These are phyloP conservation scores for Xiphorhynchus erythropygius DNA, from an alignment of 2,797 vertebrate species.

Conservation along the genomic window DNA sequence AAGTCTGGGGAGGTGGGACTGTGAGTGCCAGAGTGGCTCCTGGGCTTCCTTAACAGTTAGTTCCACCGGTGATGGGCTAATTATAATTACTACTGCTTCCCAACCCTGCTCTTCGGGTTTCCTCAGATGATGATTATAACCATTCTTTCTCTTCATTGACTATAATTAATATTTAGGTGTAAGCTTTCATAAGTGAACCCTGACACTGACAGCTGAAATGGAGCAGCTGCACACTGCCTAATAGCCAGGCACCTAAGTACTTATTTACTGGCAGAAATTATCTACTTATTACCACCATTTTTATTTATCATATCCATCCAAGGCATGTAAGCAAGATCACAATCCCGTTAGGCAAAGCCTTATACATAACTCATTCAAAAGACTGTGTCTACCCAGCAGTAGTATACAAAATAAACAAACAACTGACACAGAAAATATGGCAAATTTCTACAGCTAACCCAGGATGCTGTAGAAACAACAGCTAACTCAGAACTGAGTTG, in stretches of 20 bases:
- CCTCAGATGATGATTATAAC: background rate
- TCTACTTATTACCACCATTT: background rate
- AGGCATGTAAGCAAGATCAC: background rate
- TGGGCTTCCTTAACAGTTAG: background rate
- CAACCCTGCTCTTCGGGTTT: background rate
- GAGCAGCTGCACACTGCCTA: background rate
- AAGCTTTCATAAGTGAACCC: background rate
- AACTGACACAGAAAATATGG: background rate
- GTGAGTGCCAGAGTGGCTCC: background rate
- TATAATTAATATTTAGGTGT: background rate
- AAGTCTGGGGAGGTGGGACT: accelerated
- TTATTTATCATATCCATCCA: slow-evolving; percentile 9
- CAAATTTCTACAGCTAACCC: background rate
- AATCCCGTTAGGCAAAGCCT: background rate
- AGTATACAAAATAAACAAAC: background rate
- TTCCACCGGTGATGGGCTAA: background rate
- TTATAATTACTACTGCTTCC: background rate
- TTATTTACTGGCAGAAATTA: slow-evolving; percentile 2
- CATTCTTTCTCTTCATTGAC: background rate
- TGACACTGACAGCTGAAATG: background rate
- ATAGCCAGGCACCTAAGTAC: background rate
- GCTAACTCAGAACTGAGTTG: background rate
- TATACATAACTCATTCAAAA: background rate
- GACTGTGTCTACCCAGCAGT: background rate
- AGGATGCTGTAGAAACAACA: background rate